Conservation (phyloP, 1,140 invertebrate species). For the Mamestra configurata region DNA sequence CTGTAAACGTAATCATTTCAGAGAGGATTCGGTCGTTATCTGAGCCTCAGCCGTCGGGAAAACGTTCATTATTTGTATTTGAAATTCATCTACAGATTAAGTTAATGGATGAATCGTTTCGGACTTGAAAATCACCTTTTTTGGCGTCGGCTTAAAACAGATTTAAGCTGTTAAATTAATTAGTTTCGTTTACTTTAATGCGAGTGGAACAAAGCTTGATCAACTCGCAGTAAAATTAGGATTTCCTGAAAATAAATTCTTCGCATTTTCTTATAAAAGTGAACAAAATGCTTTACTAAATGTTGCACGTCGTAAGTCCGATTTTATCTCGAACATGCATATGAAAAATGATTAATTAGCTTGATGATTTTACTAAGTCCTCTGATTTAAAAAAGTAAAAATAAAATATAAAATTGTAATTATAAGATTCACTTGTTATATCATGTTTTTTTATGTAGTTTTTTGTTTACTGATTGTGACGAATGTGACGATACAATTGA, state of each 20-base stretch:
- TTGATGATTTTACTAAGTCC: constrained; percentile 6
- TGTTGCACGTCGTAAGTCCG: neutral
- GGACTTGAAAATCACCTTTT: constrained; percentile 9
- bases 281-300: neutral
- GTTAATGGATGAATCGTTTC: constrained; percentile 21
- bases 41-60: neutral
- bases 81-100: constrained; percentile 5
- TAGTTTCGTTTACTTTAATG: constrained; percentile 21
- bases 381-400: neutral
- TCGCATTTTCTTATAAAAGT: neutral
- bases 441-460: too few species aligned
- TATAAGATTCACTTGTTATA: neutral
- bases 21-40: constrained; percentile 17
- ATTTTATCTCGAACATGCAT: constrained; percentile 22
- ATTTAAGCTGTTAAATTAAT: neutral
- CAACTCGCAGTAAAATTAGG: neutral
- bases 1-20: constrained; percentile 14
- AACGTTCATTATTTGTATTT: constrained; percentile 24
- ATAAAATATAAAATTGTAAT: neutral
- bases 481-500: too few species aligned
- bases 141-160: neutral
- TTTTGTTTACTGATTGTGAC: too few species aligned
- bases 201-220: neutral
- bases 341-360: constrained; percentile 37
- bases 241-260: neutral